These are phyloP conservation scores for Sterna hirundo DNA, from an alignment of 2,113 vertebrate genomes.

Conservation along the genomic window DNA sequence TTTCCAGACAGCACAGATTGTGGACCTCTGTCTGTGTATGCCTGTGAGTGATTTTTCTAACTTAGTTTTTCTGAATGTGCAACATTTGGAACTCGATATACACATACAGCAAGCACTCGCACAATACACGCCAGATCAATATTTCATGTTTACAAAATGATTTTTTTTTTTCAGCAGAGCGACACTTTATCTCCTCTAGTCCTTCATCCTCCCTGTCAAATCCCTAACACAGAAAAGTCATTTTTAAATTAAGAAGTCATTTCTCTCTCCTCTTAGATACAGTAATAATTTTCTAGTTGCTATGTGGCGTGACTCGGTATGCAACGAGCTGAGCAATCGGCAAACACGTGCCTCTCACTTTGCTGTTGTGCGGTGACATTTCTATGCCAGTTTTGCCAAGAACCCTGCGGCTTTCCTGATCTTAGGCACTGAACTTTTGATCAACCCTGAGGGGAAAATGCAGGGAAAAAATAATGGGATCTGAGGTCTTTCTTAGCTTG, in stretches of 20 bases:
- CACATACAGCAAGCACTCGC: background rate
- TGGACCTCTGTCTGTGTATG: background rate
- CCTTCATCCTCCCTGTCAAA: slow-evolving; percentile 49
- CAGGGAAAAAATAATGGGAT: background rate
- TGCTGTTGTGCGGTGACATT: background rate
- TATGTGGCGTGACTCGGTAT: background rate
- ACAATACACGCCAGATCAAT: slow-evolving; percentile 48
- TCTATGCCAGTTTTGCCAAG: background rate
- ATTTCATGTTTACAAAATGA: slow-evolving; percentile 59
- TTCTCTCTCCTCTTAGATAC: slow-evolving; percentile 41
- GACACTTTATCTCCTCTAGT: slow-evolving; percentile 33
- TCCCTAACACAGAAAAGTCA: slow-evolving; percentile 18
- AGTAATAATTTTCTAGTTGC: slow-evolving; percentile 14
- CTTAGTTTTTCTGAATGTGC: slow-evolving; percentile 37
- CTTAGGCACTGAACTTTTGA: background rate
- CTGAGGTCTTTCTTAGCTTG: background rate
- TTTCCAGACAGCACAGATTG: background rate
- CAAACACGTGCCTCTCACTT: background rate
- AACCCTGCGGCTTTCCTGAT: background rate
- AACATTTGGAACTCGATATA: slow-evolving; percentile 7
- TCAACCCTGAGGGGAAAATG: background rate
- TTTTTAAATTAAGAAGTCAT: slow-evolving; percentile 60
- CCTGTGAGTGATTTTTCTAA: slow-evolving; percentile 23
- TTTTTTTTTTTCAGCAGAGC: background rate
- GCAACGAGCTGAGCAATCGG: background rate